A percentile compares a stretch with the other conserved stretches of the same genome.
phyloP scores from a whole-genome alignment of 2,113 vertebrate species.

The Psilopogon haemacephalus region DNA sequence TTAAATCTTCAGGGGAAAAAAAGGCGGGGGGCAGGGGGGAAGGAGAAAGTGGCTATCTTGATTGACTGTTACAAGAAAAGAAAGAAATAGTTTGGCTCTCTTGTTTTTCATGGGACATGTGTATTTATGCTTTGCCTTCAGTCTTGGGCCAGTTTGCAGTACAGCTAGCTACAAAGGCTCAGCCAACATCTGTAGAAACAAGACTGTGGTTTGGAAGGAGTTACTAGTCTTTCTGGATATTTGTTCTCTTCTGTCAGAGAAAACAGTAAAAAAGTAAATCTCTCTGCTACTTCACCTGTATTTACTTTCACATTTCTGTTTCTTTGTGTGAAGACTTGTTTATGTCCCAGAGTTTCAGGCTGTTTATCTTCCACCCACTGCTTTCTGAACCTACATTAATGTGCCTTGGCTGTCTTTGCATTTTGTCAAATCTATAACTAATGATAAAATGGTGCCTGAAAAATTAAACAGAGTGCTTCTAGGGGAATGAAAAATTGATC shows the following conservation, averaged over 20 bases:
- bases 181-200: neutral
- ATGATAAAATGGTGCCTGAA: slow-evolving; percentile 35
- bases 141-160: neutral
- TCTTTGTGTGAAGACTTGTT: neutral
- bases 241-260: neutral
- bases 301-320: slow-evolving; percentile 33
- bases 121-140: neutral
- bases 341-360: neutral
- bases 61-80: neutral
- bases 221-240: neutral
- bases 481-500: neutral
- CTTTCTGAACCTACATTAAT: slow-evolving; percentile 20
- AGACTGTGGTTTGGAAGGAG: neutral
- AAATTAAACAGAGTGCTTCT: slow-evolving; percentile 41
- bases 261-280: neutral
- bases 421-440: slow-evolving; percentile 37
- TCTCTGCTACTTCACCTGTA: neutral
- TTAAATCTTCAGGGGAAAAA: neutral
- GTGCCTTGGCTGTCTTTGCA: slow-evolving; percentile 9
- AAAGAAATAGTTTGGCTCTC: neutral
- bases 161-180: neutral
- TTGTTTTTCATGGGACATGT: neutral
- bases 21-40: too few species aligned
- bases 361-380: slow-evolving; percentile 4
- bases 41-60: neutral